Evolutionary conservation across 1,140 invertebrate species (phyloP), one percentile per base, ranked within the genome.

Genomic region (Drosophila willistoni): DNA sequence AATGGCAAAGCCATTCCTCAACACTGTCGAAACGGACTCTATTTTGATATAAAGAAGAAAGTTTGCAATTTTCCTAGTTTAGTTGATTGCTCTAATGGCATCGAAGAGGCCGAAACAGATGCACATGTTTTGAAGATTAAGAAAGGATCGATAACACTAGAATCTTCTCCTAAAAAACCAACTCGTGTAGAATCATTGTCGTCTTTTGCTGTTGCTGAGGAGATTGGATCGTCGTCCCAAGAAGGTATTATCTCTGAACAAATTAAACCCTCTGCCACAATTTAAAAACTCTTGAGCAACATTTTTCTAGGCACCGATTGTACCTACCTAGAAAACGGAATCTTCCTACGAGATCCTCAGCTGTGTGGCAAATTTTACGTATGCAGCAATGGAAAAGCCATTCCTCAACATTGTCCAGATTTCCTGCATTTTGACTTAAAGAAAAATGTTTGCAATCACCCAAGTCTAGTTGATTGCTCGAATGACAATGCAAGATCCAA

Each of bases 371-470:
- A 73, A 14, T 85, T 79, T n/a, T 85, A 72, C 22, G 65, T 81
- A 7, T 85, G 82, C 25, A 7, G 62, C 0, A 71, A 86, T 41
- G 78, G 64, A 1, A 29, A 19, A 12, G 56, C 82, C 2, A 57
- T 78, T 54, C 44, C 65, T 0, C 25, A 47, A 3, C 36, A 36
- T 7, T 85, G 82, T 71, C 82, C 82, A 1, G 61, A 44, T 13
- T 13, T 56, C 17, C 79, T 86, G 2, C 44, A 57, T 19, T 85
- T 85, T 10, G 82, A 85, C 44, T 75, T 73, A 1, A 79, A 60
- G 19, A 75, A 66, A 57, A 81, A 68, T 22, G 74, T 85, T 1
- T 85, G 82, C 44, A 85, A 85, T 59, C 81, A 72, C n/a, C 61
- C 82, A 7, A 57, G 51, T 19, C 51, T 81, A 12, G 82, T 85